Percentiles rank a stretch among this genome's conserved stretches.
Conservation (phyloP, 2,888 invertebrate species). For the Poecilus cupreus region DNA sequence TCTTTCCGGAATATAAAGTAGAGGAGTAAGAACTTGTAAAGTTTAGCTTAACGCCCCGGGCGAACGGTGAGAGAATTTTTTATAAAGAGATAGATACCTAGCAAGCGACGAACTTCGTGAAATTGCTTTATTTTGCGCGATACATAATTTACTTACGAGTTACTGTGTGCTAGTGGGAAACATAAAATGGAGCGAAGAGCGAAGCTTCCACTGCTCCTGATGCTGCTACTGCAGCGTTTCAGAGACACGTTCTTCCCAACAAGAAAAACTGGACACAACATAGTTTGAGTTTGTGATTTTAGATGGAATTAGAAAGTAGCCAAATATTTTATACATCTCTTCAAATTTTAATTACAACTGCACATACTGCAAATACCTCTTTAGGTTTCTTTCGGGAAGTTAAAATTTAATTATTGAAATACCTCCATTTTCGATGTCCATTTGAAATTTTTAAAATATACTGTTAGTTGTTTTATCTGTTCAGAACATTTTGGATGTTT, state of each 20-base stretch:
- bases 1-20: constrained; percentile 51
- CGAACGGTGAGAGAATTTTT: constrained; percentile 52
- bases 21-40: constrained; percentile 49
- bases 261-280: background rate
- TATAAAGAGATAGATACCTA: constrained; percentile 55
- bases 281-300: background rate
- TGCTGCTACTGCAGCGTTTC: background rate
- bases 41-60: constrained; percentile 50
- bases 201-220: background rate
- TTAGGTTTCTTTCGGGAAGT: no score
- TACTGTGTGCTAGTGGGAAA: constrained; percentile 34
- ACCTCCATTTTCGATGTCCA: no score
- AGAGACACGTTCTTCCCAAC: background rate
- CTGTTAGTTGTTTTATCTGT: no score
- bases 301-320: background rate
- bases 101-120: constrained; percentile 32
- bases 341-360: no score
- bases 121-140: constrained; percentile 50
- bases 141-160: constrained; percentile 56
- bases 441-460: no score
- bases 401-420: no score
- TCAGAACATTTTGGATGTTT: no score
- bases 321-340: no score
- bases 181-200: constrained; percentile 16
- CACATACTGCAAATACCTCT: no score